phyloP scores from a whole-genome alignment of 2,797 vertebrate species.

The Falco berigora region DNA sequence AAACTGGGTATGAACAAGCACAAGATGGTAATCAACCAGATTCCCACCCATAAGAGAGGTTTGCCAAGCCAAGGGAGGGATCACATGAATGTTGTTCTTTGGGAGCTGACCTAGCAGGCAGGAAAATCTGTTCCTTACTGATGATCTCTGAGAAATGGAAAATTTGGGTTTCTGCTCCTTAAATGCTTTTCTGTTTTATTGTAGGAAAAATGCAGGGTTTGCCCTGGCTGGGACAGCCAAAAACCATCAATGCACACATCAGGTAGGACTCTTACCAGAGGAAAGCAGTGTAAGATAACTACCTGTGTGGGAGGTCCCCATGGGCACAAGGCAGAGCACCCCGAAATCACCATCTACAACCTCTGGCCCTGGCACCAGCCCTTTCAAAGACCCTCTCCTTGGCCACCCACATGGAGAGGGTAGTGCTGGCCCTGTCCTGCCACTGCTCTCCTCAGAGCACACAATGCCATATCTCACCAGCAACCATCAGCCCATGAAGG shows the following conservation, averaged over 20 bases:
- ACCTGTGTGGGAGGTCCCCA: background rate
- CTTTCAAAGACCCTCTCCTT: background rate
- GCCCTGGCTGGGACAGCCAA: background rate
- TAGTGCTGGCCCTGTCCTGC: background rate
- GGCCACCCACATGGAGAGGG: background rate
- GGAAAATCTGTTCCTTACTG: background rate
- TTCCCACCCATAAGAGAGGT: background rate
- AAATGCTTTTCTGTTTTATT: background rate
- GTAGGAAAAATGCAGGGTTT: background rate
- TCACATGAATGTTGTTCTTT: background rate
- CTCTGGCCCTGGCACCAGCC: background rate
- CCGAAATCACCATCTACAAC: background rate
- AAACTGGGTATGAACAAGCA: background rate
- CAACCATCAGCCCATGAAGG: accelerated
- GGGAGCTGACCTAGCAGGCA: background rate
- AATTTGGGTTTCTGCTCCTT: background rate
- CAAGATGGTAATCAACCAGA: background rate
- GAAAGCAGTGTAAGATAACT: background rate
- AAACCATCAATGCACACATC: accelerated
- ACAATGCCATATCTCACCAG: accelerated
- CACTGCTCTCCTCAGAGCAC: background rate
- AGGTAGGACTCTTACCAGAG: background rate
- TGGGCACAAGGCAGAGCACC: background rate
- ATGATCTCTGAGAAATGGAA: background rate
- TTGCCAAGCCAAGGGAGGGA: background rate